Percentiles rank a stretch among this genome's conserved stretches.
These are phyloP conservation scores for Leguminivora glycinivorella DNA, from an alignment of 1,140 invertebrate genomes.

Conservation along the genomic window DNA sequence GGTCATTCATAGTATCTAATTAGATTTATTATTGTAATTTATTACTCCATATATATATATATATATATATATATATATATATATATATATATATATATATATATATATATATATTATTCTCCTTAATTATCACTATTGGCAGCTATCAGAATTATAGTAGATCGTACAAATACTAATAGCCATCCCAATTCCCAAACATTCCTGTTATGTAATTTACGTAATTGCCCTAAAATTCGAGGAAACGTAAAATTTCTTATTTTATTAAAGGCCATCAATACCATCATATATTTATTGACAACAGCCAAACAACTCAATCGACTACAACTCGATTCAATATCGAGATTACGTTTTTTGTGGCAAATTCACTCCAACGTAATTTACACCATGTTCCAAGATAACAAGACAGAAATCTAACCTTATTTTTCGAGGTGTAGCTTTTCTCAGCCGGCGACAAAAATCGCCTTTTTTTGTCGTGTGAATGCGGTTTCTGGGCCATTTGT, in stretches of 20 bases:
- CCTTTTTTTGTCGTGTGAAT: constrained; percentile 29
- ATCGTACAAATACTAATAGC: too few relatives aligned
- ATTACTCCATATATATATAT: too few relatives aligned
- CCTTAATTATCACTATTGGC: too few relatives aligned
- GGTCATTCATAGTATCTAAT: too few relatives aligned
- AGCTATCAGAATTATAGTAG: too few relatives aligned
- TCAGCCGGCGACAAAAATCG: constrained; percentile 27
- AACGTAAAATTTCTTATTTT: not conserved
- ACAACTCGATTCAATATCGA: not conserved
- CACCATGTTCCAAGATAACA: not conserved
- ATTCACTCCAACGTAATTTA: not conserved
- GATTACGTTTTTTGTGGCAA: not conserved
- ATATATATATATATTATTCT: too few relatives aligned
- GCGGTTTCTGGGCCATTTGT: constrained; percentile 31
- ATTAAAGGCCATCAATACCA: not conserved
- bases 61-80: too few relatives aligned
- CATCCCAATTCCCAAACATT: too few relatives aligned
- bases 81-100: too few relatives aligned
- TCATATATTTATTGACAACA: constrained; percentile 1
- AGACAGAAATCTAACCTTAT: not conserved
- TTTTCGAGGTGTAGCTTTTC: not conserved
- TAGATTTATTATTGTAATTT: too few relatives aligned
- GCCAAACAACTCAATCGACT: constrained; percentile 20
- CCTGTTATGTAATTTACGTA: too few relatives aligned
- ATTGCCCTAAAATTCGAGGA: too few relatives aligned